A percentile compares a stretch with the other conserved stretches of the same genome.
phyloP scores from a whole-genome alignment of 2,113 vertebrate species.

The Lepisosteus oculatus region DNA sequence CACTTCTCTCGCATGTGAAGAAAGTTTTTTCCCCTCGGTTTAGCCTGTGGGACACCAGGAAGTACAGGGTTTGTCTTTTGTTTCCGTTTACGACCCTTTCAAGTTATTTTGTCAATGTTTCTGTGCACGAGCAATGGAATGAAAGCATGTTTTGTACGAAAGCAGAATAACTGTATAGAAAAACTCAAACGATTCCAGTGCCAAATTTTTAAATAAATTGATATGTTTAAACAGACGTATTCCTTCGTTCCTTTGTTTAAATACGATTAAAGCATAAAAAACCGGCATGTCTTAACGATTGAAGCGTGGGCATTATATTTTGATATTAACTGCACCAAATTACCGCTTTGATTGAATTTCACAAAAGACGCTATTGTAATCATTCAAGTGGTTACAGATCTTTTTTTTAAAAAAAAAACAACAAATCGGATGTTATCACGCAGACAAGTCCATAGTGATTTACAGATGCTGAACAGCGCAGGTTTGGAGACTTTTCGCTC shows the following conservation, averaged over 20 bases:
- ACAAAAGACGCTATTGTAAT: no score
- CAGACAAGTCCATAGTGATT: no score
- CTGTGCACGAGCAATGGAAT: slow-evolving; percentile 33
- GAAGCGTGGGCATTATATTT: neutral
- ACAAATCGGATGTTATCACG: no score
- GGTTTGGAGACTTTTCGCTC: no score
- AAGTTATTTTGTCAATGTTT: neutral
- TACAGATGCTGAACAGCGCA: no score
- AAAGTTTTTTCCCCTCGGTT: no score
- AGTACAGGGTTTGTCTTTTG: neutral
- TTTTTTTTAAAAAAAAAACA: no score
- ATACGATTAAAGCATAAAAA: no score
- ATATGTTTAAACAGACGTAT: slow-evolving; percentile 39
- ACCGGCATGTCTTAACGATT: no score
- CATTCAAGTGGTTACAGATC: no score
- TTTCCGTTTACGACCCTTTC: slow-evolving; percentile 1
- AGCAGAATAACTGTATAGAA: slow-evolving; percentile 49
- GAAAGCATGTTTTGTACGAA: slow-evolving; percentile 37
- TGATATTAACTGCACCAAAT: neutral
- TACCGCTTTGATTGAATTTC: neutral
- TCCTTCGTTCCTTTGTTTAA: slow-evolving; percentile 9
- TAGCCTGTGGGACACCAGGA: neutral
- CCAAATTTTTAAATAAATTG: slow-evolving; percentile 45
- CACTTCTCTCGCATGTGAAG: no score
- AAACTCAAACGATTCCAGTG: slow-evolving; percentile 35